Evolutionary conservation across 2,113 vertebrate species (phyloP).

Genomic region (Brachyhypopomus occidentalis): DNA sequence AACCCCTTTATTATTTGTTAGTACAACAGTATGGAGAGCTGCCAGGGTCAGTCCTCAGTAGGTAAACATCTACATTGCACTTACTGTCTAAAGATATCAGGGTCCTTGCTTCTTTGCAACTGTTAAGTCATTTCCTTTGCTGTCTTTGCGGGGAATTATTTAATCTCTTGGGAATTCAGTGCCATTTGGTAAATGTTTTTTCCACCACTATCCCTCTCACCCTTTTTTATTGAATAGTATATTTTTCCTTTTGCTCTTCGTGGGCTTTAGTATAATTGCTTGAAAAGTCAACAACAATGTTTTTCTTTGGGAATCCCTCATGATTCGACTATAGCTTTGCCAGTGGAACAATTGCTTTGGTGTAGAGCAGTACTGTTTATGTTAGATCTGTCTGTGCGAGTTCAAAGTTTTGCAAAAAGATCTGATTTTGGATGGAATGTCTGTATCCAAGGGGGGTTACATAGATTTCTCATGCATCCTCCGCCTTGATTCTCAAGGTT

Average conservation of each 20-base stretch:
- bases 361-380: constrained; percentile 55
- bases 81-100: constrained; percentile 25
- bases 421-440: constrained; percentile 63
- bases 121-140: constrained; percentile 58
- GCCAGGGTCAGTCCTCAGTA: constrained; percentile 22
- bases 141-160: constrained; percentile 43
- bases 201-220: constrained; percentile 51
- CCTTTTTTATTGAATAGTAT: constrained; percentile 65
- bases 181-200: constrained; percentile 45
- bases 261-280: constrained; percentile 55
- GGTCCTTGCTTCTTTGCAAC: constrained; percentile 45
- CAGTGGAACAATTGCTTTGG: constrained; percentile 51
- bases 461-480: constrained; percentile 58
- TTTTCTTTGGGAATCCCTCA: constrained; percentile 59
- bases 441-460: constrained; percentile 58
- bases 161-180: constrained; percentile 47
- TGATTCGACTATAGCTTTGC: constrained; percentile 55
- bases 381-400: constrained; percentile 53
- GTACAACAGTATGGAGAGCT: background rate
- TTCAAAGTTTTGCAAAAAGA: constrained; percentile 60
- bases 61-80: constrained; percentile 36
- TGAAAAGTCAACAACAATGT: constrained; percentile 60
- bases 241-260: constrained; percentile 64
- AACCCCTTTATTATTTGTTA: constrained; percentile 37
- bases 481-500: constrained; percentile 52